Conservation (phyloP, 2,113 vertebrate genomes). For the Entomyzon cyanotis region DNA sequence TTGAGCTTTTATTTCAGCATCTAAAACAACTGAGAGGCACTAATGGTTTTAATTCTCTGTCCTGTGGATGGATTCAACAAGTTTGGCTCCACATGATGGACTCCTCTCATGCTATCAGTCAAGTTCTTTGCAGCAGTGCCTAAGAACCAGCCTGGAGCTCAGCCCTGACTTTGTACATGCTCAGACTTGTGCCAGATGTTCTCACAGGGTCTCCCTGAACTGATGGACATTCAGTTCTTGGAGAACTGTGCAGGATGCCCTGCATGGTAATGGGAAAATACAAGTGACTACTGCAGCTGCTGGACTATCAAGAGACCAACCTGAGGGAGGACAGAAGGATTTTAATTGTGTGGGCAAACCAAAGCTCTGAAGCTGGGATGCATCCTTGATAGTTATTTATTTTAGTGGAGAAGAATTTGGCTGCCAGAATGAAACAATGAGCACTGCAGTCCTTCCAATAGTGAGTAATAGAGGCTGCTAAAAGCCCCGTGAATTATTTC, state of each 20-base stretch:
- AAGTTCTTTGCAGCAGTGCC: background rate
- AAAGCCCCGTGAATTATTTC: background rate
- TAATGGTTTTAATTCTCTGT: background rate
- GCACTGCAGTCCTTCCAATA: background rate
- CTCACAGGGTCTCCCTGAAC: background rate
- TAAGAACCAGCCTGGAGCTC: background rate
- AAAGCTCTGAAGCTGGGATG: background rate
- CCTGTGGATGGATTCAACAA: background rate
- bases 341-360: background rate
- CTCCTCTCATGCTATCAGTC: background rate
- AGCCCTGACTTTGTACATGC: background rate
- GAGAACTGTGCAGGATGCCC: background rate
- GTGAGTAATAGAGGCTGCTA: background rate
- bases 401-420: background rate
- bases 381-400: background rate
- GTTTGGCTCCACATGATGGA: background rate
- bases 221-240: background rate
- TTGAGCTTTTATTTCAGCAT: background rate
- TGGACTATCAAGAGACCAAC: background rate
- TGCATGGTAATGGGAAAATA: background rate
- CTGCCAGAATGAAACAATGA: constrained; percentile 7
- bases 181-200: background rate
- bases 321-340: background rate
- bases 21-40: background rate
- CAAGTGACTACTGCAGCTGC: background rate